phyloP scores from a whole-genome alignment of 2,113 vertebrate species.

The Platichthys flesus region DNA sequence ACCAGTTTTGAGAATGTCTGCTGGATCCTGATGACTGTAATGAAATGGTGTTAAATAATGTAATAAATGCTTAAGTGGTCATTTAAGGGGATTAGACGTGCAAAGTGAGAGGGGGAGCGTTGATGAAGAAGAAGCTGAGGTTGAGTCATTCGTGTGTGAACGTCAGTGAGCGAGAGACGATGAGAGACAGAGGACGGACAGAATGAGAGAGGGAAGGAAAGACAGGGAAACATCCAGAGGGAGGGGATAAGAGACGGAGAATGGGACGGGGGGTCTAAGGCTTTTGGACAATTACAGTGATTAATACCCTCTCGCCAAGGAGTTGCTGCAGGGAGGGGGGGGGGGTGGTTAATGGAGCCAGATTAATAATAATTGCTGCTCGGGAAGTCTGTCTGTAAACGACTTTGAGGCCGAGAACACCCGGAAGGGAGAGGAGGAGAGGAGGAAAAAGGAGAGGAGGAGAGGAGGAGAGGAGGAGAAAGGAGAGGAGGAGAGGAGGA shows the following conservation, averaged over 20 bases:
- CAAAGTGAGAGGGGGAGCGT: constrained; percentile 44
- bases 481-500: no score
- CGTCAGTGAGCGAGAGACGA: no score
- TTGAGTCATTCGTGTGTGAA: constrained; percentile 23
- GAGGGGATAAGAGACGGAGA: constrained; percentile 25
- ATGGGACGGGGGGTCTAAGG: constrained; percentile 40
- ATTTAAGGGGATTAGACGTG: constrained; percentile 72
- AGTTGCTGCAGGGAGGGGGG: constrained; percentile 5
- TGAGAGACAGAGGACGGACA: no score
- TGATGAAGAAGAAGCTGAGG: constrained; percentile 26
- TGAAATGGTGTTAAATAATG: constrained; percentile 64
- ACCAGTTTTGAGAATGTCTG: constrained; percentile 22
- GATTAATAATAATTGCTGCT: constrained; percentile 75
- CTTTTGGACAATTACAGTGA: constrained; percentile 77
- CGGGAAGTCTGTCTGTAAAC: constrained; percentile 38
- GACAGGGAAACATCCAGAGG: not conserved
- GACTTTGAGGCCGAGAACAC: constrained; percentile 46
- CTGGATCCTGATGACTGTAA: constrained; percentile 48
- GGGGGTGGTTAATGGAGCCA: constrained; percentile 68
- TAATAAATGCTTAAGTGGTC: constrained; percentile 71
- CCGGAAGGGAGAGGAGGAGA: constrained; percentile 30
- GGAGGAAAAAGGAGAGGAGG: no score
- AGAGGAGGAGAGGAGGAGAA: no score
- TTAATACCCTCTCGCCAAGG: constrained; percentile 65
- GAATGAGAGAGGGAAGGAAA: not conserved